These are phyloP conservation scores for Andrena hattorfiana DNA, from an alignment of 2,888 invertebrate species.

Conservation along the genomic window DNA sequence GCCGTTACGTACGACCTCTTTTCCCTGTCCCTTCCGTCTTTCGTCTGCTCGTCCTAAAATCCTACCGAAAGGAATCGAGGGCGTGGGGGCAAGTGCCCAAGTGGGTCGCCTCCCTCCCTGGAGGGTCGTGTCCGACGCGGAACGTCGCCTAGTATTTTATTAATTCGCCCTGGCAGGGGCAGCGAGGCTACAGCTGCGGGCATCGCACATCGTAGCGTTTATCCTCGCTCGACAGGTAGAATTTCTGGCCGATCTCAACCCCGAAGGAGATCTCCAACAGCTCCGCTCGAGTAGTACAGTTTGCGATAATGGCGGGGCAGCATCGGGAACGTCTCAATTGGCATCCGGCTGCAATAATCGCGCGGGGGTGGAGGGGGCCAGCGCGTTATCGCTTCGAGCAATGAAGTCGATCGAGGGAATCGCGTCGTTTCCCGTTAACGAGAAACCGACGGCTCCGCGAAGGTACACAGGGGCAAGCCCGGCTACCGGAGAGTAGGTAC, in stretches of 20 bases:
- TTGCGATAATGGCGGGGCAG: background rate
- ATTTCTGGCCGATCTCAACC: background rate
- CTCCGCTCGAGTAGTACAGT: background rate
- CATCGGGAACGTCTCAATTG: background rate
- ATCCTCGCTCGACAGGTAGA: no score
- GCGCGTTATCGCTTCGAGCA: slow-evolving; percentile 4
- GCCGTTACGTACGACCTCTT: background rate
- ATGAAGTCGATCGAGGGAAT: slow-evolving; percentile 7
- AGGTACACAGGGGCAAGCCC: background rate
- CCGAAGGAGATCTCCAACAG: background rate
- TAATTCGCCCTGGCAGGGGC: no score
- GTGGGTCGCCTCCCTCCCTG: no score
- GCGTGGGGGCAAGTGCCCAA: no score
- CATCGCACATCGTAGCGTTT: no score
- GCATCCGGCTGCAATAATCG: background rate
- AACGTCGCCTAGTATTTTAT: background rate
- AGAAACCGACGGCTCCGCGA: background rate
- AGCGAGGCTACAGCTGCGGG: no score
- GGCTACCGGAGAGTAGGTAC: no score
- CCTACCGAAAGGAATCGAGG: background rate
- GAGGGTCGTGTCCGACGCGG: background rate
- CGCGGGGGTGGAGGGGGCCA: background rate
- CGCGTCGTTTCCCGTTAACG: slow-evolving; percentile 17
- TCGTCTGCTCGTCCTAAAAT: background rate
- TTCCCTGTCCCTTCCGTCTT: background rate